phyloP scores from a whole-genome alignment of 2,888 invertebrate genomes.

The Xestia c-nigrum region DNA sequence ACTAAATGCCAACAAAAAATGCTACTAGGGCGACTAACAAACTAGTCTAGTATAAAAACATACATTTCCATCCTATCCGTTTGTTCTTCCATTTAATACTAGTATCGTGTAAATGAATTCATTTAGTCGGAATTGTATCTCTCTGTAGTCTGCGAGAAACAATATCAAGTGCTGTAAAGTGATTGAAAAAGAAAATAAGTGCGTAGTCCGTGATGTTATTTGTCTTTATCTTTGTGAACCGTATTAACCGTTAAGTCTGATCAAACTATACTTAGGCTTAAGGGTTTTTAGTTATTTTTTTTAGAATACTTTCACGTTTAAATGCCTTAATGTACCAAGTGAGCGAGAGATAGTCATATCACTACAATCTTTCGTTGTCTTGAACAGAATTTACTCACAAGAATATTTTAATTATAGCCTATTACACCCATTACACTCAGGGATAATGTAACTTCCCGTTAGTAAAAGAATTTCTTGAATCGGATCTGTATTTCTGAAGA shows the following conservation, averaged over 20 bases:
- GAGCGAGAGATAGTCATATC: no score
- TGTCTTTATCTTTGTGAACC: slow-evolving; percentile 10
- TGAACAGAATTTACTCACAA: no score
- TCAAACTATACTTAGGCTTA: neutral
- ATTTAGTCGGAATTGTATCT: slow-evolving; percentile 37
- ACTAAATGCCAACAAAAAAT: no score
- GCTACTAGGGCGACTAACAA: no score
- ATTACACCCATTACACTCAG: no score
- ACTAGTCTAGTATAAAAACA: slow-evolving; percentile 3
- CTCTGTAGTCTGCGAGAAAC: slow-evolving; percentile 51
- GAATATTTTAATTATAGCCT: no score
- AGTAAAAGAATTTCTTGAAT: no score
- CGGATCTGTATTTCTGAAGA: no score
- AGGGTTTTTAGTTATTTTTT: neutral
- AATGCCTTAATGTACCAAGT: no score
- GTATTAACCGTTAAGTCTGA: neutral
- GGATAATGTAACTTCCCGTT: no score
- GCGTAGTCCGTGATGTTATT: slow-evolving; percentile 14
- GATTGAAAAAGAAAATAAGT: slow-evolving; percentile 48
- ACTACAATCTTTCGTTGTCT: no score
- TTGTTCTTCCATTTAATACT: slow-evolving; percentile 28
- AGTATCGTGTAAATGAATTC: slow-evolving; percentile 55
- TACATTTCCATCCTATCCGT: slow-evolving; percentile 26
- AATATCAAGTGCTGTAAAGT: slow-evolving; percentile 47
- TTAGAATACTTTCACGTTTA: neutral